Percentiles rank a stretch among this genome's conserved stretches.
phyloP scores from a whole-genome alignment of 2,113 vertebrate genomes.

The Malurus alboscapulatus region DNA sequence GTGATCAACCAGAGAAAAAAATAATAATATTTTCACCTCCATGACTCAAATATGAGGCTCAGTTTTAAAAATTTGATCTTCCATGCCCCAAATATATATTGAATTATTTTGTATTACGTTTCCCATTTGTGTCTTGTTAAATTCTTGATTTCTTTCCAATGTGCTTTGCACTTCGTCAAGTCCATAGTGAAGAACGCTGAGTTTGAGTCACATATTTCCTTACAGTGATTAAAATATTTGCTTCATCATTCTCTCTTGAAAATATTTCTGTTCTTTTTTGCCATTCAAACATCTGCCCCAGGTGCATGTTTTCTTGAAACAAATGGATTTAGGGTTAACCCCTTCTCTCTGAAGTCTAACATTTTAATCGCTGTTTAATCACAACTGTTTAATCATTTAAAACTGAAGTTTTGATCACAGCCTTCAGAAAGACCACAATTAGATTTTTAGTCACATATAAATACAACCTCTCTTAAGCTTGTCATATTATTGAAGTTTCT shows the following conservation, averaged over 20 bases:
- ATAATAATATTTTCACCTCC: background rate
- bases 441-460: background rate
- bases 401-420: background rate
- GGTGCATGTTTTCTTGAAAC: background rate
- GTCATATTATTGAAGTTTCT: background rate
- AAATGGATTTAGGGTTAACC: background rate
- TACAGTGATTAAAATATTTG: background rate
- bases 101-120: background rate
- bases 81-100: background rate
- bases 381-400: background rate
- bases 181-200: background rate
- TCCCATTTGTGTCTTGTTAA: background rate
- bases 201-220: background rate
- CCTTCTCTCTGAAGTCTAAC: background rate
- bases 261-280: background rate
- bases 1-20: background rate
- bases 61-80: background rate
- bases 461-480: background rate
- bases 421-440: background rate
- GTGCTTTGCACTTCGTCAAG: background rate
- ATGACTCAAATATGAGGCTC: background rate
- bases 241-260: background rate
- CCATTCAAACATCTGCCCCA: background rate
- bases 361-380: background rate
- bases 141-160: background rate